Conservation (phyloP, 1,140 invertebrate genomes). For the Subanguina moxae region DNA sequence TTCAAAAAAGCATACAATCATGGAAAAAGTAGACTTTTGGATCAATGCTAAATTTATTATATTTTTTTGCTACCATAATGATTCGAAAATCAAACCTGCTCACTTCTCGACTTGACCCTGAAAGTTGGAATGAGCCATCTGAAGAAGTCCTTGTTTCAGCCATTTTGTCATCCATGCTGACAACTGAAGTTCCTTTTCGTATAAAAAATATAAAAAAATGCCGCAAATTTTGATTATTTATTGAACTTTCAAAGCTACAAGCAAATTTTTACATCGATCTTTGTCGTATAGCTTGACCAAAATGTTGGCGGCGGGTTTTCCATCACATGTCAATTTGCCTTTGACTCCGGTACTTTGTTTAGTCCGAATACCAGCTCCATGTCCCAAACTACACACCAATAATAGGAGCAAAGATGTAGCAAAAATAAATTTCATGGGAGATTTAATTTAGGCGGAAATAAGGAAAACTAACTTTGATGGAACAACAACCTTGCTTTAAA, state of each 20-base stretch:
- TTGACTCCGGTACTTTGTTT: constrained; percentile 34
- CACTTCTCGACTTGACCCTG: constrained; percentile 47
- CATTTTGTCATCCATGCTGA: constrained; percentile 30
- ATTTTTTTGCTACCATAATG: background rate
- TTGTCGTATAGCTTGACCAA: constrained; percentile 50
- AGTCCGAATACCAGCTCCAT: background rate
- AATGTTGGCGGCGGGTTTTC: constrained; percentile 32
- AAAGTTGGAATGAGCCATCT: constrained; percentile 46
- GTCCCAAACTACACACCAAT: too few species aligned
- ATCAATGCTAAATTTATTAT: background rate
- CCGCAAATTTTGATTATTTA: too few species aligned
- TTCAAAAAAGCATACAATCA: background rate
- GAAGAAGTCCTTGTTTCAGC: constrained; percentile 36
- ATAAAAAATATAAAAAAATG: too few species aligned
- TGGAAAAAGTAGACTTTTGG: constrained; percentile 5
- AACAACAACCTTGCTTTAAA: too few species aligned
- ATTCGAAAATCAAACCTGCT: constrained; percentile 44
- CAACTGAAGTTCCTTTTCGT: constrained; percentile 12
- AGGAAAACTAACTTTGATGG: too few species aligned
- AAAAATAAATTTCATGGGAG: too few species aligned
- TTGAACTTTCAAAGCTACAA: too few species aligned
- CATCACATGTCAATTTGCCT: constrained; percentile 27
- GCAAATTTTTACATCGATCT: constrained; percentile 33
- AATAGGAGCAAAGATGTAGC: too few species aligned
- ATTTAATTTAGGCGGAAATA: too few species aligned